Evolutionary conservation across 2,797 vertebrate genomes (phyloP).

Genomic region (Rhinella marina): DNA sequence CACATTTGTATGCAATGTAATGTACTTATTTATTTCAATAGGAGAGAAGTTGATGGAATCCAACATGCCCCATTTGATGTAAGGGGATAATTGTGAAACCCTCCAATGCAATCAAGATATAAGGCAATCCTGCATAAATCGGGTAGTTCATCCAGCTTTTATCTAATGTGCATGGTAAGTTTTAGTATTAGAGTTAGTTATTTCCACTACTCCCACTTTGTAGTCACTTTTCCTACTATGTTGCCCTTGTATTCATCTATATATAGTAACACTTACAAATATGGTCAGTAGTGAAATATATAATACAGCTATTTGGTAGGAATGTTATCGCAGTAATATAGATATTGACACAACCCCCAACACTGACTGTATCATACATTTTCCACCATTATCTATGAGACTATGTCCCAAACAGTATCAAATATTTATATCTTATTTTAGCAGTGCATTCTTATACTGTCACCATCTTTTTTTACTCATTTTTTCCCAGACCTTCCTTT

Average conservation of each 20-base stretch:
- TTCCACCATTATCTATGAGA: conserved; percentile 22
- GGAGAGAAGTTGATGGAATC: background rate
- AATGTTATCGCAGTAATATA: background rate
- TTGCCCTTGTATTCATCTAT: background rate
- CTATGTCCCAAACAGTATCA: background rate
- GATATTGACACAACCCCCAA: background rate
- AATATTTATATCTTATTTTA: conserved; percentile 22
- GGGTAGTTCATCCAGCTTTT: background rate
- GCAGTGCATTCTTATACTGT: background rate
- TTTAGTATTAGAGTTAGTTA: background rate
- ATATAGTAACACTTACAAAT: background rate
- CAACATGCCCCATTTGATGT: no score
- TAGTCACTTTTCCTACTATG: background rate
- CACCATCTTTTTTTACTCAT: background rate
- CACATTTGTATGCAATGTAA: no score
- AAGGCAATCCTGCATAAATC: no score
- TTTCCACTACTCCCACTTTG: background rate
- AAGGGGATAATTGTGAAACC: no score
- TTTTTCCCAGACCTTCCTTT: background rate
- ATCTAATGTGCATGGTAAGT: background rate
- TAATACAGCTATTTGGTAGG: background rate
- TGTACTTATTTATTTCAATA: no score
- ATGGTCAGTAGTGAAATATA: background rate
- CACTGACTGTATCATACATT: background rate
- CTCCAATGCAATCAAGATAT: no score